Base-by-base conservation (phyloP, 1,140 invertebrate genomes). In the Scaptomyza pallida region DNA sequence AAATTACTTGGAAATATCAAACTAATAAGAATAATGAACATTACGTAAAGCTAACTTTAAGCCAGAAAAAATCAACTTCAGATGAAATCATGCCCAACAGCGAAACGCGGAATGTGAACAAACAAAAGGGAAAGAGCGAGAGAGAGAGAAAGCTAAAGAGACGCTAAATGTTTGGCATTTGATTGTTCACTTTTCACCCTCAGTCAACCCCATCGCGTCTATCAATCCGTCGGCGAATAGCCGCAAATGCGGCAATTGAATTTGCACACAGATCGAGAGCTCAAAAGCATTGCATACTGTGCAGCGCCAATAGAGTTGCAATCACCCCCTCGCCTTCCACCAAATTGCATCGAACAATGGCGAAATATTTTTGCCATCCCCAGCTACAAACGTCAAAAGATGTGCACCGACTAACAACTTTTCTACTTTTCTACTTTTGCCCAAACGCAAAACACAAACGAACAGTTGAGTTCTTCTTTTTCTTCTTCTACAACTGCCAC, bases 241-340 rank as follows among this genome's bases (percentile, higher is more conserved):
- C 77, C 75, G 26, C 76, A 86, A 85, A 76, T 80, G 55, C 74
- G 61, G 64, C 82, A 78, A 86, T 88, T 81, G 73, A 70, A 78
- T 77, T n/a, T 81, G 77, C 60, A 64, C 45, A 68, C 45, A 68
- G 78, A 86, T 81, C 77, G 69, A 60, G 21, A 70, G 47, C 47
- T 77, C 59, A 79, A 86, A 85, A 85, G 81, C 81, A 80, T 86
- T 61, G 81, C 77, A 77, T 78, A 86, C 81, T 81, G 70, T 74
- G 43, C 78, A 71, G 45, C 68, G 61, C 51, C 35, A 63, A 67
- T 60, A 35, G 51, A 13, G 43, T 30, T 55, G 47, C 26, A 44
- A 48, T 13, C 0, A 3, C 45, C 19, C 0, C 45, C 21, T 0
- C 12, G 15, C 12, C 45, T 3, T 2, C n/a, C n/a, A 9, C 23